Base-by-base conservation (phyloP, 37 sponge, comb jelly and placozoan genomes). In the Chondrosia reniformis region DNA sequence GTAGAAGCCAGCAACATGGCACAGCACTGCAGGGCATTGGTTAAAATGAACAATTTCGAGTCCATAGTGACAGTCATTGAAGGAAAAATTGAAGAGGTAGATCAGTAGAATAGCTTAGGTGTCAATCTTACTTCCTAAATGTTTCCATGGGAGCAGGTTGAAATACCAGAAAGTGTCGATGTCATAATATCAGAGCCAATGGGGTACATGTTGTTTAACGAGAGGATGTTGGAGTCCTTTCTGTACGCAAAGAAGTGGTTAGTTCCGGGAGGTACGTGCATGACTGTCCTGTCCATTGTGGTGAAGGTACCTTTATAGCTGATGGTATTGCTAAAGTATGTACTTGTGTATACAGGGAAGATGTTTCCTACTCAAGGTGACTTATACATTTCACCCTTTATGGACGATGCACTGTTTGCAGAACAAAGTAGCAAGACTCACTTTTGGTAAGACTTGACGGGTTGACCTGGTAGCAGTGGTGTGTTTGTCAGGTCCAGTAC, bases 121-220 rank as follows among this genome's bases (percentile, higher is more conserved):
- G 43, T 78, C 19, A 30, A 19, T 64, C 19, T 61, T 19, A 9
- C 27, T 63, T 17, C 24, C 7, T 3, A 44, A 62, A 32, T 31
- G 45, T 63, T 32, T 38, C 63, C 41, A 45, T 31, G 46, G 58
- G 79, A 12, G 46, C 46, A 94, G 94, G 76, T 94, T 9, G 85
- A 90, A 5, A 28, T 98, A 0, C 99, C 99, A 0, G 99, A 98
- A 89, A 75, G 84, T 69, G 89, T 94, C 22, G 99, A 98, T 73
- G 73, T 89, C 31, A 90, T 98, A 24, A 85, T 98, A 24, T 98
- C 99, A 37, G 99, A 98, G 80, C 99, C 99, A 12, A 95, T 98
- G 96, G 99, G 99, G 8, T 98, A 98, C 84, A 92, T 98, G 93
- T 80, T 98, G 75, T 91, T 73, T 76, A 98, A 98, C 58, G 99